Conservation (phyloP, 1,140 invertebrate genomes). For the Ostrea denselamellosa region DNA sequence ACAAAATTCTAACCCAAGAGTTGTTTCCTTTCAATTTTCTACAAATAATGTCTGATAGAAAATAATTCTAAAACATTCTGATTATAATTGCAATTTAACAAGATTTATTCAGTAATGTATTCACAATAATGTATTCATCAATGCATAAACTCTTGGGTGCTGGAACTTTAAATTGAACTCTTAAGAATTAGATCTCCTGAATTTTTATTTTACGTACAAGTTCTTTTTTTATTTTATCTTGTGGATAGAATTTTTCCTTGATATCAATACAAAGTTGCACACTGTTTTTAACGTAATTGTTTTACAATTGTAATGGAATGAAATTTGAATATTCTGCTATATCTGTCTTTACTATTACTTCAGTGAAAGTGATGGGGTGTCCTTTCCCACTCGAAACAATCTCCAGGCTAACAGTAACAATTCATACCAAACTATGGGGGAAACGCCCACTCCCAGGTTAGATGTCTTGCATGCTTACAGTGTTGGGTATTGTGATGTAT, state of each 20-base stretch:
- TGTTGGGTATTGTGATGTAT: conserved; percentile 20
- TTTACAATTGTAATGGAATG: not conserved
- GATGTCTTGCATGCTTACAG: conserved; percentile 42
- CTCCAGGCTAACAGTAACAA: conserved; percentile 80
- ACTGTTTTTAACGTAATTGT: not conserved
- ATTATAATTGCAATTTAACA: too few relatives aligned
- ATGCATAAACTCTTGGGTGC: too few relatives aligned
- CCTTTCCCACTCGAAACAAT: conserved; percentile 89
- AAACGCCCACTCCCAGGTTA: conserved; percentile 80
- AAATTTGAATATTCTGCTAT: not conserved
- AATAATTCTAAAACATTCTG: too few relatives aligned
- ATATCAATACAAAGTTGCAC: not conserved
- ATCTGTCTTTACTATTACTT: conserved; percentile 62
- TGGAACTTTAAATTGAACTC: too few relatives aligned
- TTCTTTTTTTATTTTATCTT: too few relatives aligned
- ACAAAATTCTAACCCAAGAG: not conserved
- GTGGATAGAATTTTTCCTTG: too few relatives aligned
- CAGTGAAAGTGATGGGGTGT: conserved; percentile 93
- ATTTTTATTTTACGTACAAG: too few relatives aligned
- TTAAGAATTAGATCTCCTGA: too few relatives aligned
- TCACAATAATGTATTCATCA: too few relatives aligned
- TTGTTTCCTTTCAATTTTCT: not conserved
- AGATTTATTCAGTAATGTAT: too few relatives aligned
- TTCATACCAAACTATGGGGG: conserved; percentile 94
- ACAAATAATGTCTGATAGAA: too few relatives aligned